Base-by-base conservation (phyloP, 2,797 vertebrate genomes). In the Buceros bicornis region DNA sequence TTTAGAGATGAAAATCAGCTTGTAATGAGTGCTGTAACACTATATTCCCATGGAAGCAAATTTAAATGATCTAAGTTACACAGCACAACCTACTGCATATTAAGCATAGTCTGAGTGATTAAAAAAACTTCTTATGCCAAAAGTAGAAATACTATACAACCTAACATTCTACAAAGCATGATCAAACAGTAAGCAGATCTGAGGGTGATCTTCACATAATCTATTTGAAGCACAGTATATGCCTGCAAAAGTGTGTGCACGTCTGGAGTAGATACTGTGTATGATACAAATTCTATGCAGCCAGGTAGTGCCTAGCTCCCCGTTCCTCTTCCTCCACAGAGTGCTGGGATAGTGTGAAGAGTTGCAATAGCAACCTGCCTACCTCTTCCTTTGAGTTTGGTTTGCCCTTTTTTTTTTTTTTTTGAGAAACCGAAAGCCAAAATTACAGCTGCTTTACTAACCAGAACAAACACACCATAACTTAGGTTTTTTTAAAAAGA, bases 1-100 rank as follows among this genome's bases (percentile, higher is more conserved):
- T 91, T 92, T 45, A 65, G 77, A 88, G 78, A 82, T 35, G 89
- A 60, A 90, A 84, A 95, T 96, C 81, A 64, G 43, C 33, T 56
- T 88, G 40, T 48, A 89, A 69, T 50, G 69, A 89, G 43, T 4
- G 6, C 45, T 71, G 37, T 61, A 67, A n/a, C 28, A 11, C 73
- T 86, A 0, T 84, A 74, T 90, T 87, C 88, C 82, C 37, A 11
- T 47, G 69, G 47, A 91, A 93, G 51, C 11, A 88, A 76, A 93
- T 92, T 50, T 54, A 82, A 89, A 64, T 77, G 57, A 50, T 84
- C 26, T 45, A 43, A 85, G 89, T 69, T 77, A 33, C 16, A n/a
- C 53, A 73, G 50, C 60, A 35, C 60, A 85, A 57, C 62, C 71
- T 86, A 10, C 84, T 72, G 64, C 79, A 51, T 67, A 42, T 76